Evolutionary conservation across 37 sponge, comb jelly and placozoan species (phyloP), one percentile per base, ranked within the genome.

Genomic region (Tethya wilhelma): DNA sequence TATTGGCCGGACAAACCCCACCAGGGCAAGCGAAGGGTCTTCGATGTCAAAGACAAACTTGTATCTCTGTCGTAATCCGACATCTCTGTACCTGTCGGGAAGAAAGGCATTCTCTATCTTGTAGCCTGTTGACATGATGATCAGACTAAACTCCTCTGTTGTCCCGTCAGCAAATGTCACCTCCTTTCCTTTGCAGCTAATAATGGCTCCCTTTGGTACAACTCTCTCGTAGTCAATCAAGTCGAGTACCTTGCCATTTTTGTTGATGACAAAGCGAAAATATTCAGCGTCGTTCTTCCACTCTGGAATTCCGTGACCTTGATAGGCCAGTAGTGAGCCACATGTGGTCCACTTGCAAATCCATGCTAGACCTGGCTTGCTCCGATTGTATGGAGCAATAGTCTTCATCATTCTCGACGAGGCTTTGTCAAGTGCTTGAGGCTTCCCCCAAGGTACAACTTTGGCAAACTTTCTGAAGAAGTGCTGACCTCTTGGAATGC

Each of bases 301-400:
- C 44, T 93, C 94, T 31, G 90, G 75, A 44, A 93, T 89, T 14
- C 94, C 94, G 43, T 93, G 94, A 45, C 94, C 94, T 30, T 93
- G 94, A 58, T 93, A 93, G 17, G 94, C 86, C 6, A 93, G 80
- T 33, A 93, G 78, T 17, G 94, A 93, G 19, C 94, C 94, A 29
- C 72, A 86, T 20, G 87, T 79, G 0, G 90, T 89, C 94, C 94
- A 93, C 80, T 93, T 93, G 76, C 94, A 93, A 44, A 93, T 79
- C 94, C 94, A 93, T 23, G 80, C 30, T 28, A 93, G 79, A 17
- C 94, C 94, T 0, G 94, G 94, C 46, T 93, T 93, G 41, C 87
- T 59, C 14, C 56, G 41, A 43, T 73, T 74, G 71, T 75, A 93
- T 3, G 94, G 94, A 0, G 87, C 87, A 59, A 89, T 74, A 23